Evolutionary conservation across 2,113 vertebrate genomes (phyloP), one percentile per base, ranked within the genome.

Genomic region (Sebastes fasciatus): DNA sequence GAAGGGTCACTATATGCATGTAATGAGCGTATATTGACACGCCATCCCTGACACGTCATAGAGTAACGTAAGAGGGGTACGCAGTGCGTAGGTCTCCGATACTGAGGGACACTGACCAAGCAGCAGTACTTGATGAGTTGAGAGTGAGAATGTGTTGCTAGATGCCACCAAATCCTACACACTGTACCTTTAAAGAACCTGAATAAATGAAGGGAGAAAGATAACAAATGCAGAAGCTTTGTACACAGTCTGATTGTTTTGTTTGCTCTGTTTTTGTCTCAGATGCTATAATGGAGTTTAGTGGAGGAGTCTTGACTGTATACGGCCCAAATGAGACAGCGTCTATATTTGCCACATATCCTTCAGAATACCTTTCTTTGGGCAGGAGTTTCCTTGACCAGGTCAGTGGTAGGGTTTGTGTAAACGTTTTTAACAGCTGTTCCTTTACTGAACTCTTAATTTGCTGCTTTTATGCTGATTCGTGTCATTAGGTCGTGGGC

Each of bases 341-440:
- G 0, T 97, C 96, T 12, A 97, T 97, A 86, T 98, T 98, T 2
- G 96, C 96, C 82, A 97, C 97, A 0, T 97, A 97, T 88, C 97
- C 97, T 0, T 67, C 94, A 1, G 93, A 93, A 17, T 90, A 91
- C 0, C 14, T 97, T 0, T 95, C 93, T 4, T 1, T 96, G 1
- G 10, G 66, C 45, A 94, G 93, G 0, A 96, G 95, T 54, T 95
- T 98, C 79, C 75, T 98, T 6, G 96, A 97, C 77, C 96, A 97
- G 95, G 96, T 97, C 19, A 87, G 93, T 74, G 16, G 10, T 21
- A 45, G 3, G 8, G 52, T 12, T 61, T 1, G 5, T 61, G 6
- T 10, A 11, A 17, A 7, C 12, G 21, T 34, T 2, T 71, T 62
- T 34, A 42, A n/a, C 49, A 52, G 46, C n/a, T 48, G 5, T 23